These are phyloP conservation scores for Ophraella communa DNA, from an alignment of 2,888 invertebrate genomes.

Conservation along the genomic window DNA sequence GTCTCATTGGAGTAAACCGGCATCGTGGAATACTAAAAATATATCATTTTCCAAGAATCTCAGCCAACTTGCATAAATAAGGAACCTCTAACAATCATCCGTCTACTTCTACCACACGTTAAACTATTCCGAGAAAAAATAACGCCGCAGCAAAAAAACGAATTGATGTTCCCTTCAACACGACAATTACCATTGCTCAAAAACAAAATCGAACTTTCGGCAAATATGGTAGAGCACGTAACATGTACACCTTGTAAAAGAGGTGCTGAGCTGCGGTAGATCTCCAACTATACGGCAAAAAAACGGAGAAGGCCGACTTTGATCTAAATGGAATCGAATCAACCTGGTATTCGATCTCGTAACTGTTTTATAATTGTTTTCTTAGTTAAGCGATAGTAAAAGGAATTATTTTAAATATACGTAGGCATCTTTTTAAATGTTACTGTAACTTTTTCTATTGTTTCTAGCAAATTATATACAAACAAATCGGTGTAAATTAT, in stretches of 20 bases:
- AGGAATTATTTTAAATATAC: not conserved
- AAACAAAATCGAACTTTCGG: constrained; percentile 16
- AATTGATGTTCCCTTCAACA: constrained; percentile 33
- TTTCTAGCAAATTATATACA: too few species aligned
- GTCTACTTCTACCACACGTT: not conserved
- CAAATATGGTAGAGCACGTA: constrained; percentile 18
- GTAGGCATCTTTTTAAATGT: too few species aligned
- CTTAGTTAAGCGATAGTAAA: constrained; percentile 18
- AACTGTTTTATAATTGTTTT: constrained; percentile 28
- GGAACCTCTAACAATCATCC: not conserved
- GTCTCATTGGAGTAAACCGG: not conserved
- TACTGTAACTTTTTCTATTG: too few species aligned
- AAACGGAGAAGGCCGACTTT: constrained; percentile 27
- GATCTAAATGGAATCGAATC: constrained; percentile 19
- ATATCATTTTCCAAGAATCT: not conserved
- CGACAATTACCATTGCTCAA: constrained; percentile 24
- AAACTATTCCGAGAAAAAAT: constrained; percentile 15
- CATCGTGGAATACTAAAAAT: not conserved
- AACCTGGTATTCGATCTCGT: constrained; percentile 19
- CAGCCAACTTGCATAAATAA: constrained; percentile 1
- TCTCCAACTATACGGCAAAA: constrained; percentile 23
- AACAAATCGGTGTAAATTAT: too few species aligned
- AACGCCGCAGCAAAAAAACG: constrained; percentile 14
- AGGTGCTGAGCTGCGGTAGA: constrained; percentile 35
- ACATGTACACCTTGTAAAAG: constrained; percentile 30